Evolutionary conservation across 1,140 invertebrate genomes (phyloP).

Genomic region (Drosophila littoralis): DNA sequence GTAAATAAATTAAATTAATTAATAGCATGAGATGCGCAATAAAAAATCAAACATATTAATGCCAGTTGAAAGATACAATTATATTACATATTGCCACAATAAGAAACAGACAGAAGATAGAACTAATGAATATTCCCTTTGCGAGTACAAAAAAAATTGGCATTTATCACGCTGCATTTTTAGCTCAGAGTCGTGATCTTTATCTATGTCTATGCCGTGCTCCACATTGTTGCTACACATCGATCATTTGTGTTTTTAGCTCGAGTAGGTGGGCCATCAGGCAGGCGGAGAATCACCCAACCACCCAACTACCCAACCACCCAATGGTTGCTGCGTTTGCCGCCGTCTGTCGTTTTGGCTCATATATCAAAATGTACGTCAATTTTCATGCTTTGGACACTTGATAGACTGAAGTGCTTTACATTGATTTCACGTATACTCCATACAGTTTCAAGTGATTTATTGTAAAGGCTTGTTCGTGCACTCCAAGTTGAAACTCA

Average conservation of each 20-base stretch:
- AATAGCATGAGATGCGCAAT: too few species aligned
- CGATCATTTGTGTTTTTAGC: constrained; percentile 36
- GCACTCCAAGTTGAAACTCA: constrained; percentile 72
- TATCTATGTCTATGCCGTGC: constrained; percentile 55
- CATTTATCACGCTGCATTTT: constrained; percentile 33
- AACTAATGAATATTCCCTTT: background rate
- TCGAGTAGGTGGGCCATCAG: constrained; percentile 25
- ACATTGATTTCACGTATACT: constrained; percentile 79
- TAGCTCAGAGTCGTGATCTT: constrained; percentile 32
- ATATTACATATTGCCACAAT: too few species aligned
- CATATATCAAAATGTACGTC: constrained; percentile 83
- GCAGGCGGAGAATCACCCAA: background rate
- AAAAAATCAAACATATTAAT: too few species aligned
- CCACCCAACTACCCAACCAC: constrained; percentile 14
- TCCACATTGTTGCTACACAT: constrained; percentile 58
- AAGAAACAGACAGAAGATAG: too few species aligned
- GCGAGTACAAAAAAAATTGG: background rate
- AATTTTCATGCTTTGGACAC: constrained; percentile 81
- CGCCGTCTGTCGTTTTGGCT: constrained; percentile 23
- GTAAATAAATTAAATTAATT: too few species aligned
- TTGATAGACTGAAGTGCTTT: constrained; percentile 82
- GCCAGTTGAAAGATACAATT: too few species aligned
- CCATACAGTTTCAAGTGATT: constrained; percentile 74
- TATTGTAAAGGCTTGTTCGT: constrained; percentile 80
- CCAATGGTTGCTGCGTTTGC: constrained; percentile 7